A percentile compares a stretch with the other conserved stretches of the same genome.
These are phyloP conservation scores for Himantopus leucocephalus DNA, from an alignment of 2,113 vertebrate species.

Conservation along the genomic window DNA sequence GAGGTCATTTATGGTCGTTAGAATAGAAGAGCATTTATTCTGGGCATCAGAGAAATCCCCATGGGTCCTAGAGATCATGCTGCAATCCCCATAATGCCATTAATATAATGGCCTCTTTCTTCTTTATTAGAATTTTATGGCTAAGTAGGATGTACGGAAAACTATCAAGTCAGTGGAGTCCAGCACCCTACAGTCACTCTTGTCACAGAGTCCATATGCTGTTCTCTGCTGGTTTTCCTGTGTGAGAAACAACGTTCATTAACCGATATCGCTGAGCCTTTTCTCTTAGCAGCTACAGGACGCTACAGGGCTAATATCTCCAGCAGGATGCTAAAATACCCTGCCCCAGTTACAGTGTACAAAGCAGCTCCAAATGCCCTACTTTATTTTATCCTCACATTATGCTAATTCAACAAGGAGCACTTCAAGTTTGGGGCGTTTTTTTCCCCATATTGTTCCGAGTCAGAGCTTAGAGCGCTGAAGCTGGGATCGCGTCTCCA, in stretches of 20 bases:
- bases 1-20: constrained; percentile 56
- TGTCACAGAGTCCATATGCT: constrained; percentile 58
- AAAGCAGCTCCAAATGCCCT: background rate
- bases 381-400: background rate
- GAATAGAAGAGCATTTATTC: constrained; percentile 45
- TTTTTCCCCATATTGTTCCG: background rate
- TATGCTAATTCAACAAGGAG: background rate
- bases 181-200: constrained; percentile 44
- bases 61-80: constrained; percentile 41
- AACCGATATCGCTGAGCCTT: background rate
- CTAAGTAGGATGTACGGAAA: constrained; percentile 54
- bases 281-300: background rate
- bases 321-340: constrained; percentile 1
- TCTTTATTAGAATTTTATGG: constrained; percentile 60
- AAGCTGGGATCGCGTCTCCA: accelerated
- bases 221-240: constrained; percentile 37
- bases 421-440: background rate
- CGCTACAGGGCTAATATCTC: background rate
- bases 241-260: constrained; percentile 44
- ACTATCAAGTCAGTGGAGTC: constrained; percentile 55
- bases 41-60: constrained; percentile 55
- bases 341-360: background rate
- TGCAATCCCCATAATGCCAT: constrained; percentile 40
- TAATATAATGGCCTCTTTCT: constrained; percentile 58
- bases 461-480: background rate